Percentiles rank a stretch among this genome's conserved stretches.
phyloP scores from a whole-genome alignment of 2,113 vertebrate genomes.

The Octodon degus region DNA sequence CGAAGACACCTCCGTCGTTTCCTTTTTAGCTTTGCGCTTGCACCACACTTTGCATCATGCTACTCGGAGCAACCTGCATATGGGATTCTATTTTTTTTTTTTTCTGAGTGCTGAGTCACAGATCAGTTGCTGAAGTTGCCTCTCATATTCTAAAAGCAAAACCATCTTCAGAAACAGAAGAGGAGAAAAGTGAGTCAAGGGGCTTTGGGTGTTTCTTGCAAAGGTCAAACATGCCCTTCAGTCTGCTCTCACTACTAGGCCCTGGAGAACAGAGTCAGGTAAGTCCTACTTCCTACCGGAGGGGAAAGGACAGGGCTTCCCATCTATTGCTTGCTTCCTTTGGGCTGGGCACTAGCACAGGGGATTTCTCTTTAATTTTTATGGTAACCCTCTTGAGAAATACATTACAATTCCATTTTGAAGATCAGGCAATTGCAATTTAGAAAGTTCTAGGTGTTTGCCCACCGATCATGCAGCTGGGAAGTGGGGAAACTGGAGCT shows the following conservation, averaged over 20 bases:
- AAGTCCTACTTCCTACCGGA: background rate
- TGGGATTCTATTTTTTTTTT: slow-evolving; percentile 41
- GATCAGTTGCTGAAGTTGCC: background rate
- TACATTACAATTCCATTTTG: background rate
- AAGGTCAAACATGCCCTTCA: background rate
- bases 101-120: slow-evolving; percentile 39
- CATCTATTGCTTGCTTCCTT: background rate
- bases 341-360: background rate
- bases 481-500: background rate
- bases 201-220: background rate
- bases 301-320: background rate
- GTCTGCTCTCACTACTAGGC: background rate
- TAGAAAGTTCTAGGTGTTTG: background rate
- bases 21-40: slow-evolving; percentile 27
- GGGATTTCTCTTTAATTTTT: background rate
- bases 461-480: background rate
- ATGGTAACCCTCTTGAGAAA: background rate
- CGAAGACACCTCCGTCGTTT: slow-evolving; percentile 18
- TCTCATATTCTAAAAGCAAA: slow-evolving; percentile 8
- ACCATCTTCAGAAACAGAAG: background rate
- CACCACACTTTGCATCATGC: background rate
- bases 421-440: background rate
- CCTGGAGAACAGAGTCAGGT: background rate
- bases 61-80: background rate
- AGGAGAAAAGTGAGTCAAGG: background rate